Evolutionary conservation across 2,888 invertebrate species (phyloP), one percentile per base, ranked within the genome.

Genomic region (Loripinus fragilis): DNA sequence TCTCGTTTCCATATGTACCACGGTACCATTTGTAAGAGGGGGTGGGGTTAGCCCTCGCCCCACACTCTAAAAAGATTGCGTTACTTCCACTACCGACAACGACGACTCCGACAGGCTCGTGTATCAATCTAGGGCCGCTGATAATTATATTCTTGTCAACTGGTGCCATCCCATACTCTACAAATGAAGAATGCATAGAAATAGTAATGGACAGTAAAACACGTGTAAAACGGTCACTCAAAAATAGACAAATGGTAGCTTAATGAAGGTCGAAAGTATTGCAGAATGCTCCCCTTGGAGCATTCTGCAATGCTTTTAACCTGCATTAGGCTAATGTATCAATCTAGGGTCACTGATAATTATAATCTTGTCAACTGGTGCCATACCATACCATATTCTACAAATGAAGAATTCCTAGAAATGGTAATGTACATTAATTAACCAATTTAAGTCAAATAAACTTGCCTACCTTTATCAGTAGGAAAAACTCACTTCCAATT

Each of bases 51-150:
- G 72, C 73, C 10, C 71, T 48, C 10, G 83, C 75, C 2, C 66
- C 60, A 45, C 83, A 83, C 45, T 83, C 75, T 17, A 83, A 70
- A 28, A 38, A 71, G n/a, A 83, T 78, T 2, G 79, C 33, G 8
- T 35, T 42, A 2, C 69, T 73, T 15, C 74, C 8, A 5, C 3
- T 12, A 1, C 52, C 52, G 2, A 52, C 52, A 52, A 52, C 25
- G 25, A 52, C 52, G 7, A 52, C 52, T 25, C 52, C 52, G 1
- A 52, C 52, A 8, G 52, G 52, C 25, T 52, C 52, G 28, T 10
- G 10, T 28, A 52, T 28, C 25, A 52, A 12, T 7, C 2, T n/a
- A 10, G 52, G 52, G 15, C 52, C 52, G 10, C 28, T 52, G 52
- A 52, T 25, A 10, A 52, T 52, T 2, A 28, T 12, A n/a, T 52